Conservation (phyloP, 2,888 invertebrate species). For the Drosophila prostipennis region DNA sequence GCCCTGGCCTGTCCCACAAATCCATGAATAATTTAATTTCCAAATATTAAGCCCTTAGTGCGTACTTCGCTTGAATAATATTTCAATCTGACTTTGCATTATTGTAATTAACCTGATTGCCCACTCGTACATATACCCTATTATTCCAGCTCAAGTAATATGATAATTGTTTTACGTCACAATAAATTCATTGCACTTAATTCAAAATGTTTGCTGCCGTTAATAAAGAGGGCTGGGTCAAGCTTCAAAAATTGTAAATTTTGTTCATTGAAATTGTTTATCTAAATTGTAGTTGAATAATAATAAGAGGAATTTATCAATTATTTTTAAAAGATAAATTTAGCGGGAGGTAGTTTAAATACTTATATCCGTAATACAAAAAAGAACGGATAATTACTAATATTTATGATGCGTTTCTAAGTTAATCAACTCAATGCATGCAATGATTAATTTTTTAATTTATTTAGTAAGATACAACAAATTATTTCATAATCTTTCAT, state of each 20-base stretch:
- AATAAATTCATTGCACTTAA: background rate
- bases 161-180: background rate
- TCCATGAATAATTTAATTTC: background rate
- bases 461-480: no score
- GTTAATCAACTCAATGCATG: no score
- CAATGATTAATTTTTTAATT: no score
- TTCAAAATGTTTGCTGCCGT: background rate
- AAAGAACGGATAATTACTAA: no score
- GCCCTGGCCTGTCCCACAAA: background rate
- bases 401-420: no score
- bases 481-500: no score
- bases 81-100: background rate
- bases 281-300: background rate
- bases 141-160: slow-evolving; percentile 1
- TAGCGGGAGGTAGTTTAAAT: no score
- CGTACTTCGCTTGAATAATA: background rate
- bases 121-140: background rate
- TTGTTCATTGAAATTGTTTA: background rate
- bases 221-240: background rate
- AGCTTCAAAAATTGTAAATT: background rate
- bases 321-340: background rate
- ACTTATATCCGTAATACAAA: no score
- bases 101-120: slow-evolving; percentile 2
- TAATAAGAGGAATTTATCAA: no score
- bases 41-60: background rate